Base-by-base conservation (phyloP, 2,888 invertebrate genomes). In the Ormyrus nitidulus region DNA sequence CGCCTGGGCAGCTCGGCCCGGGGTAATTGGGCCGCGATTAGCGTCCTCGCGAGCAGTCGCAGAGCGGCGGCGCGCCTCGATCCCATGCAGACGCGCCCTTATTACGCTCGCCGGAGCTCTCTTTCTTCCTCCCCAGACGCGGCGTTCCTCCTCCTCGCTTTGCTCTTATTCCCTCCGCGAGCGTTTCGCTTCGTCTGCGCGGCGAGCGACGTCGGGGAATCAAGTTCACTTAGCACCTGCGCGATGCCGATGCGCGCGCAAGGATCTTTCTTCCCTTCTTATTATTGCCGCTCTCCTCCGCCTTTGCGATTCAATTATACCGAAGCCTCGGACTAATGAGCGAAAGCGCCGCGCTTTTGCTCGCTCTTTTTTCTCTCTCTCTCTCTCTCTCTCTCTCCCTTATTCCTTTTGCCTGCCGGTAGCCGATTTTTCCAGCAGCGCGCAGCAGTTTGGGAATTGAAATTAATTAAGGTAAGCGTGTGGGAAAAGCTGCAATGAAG, bases 191-290 rank as follows among this genome's bases (percentile, higher is more conserved):
- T 62, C 72, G 72, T 72, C 62, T 53, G 72, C 72, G 6, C 72
- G 6, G 6, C 58, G 13, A 2, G 7, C 54, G 54, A 11, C n/a
- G 62, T 53, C 7, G 54, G 54, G 62, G 62, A 72, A 72, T 72
- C 72, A 72, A 72, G 72, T 72, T 72, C 72, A 64, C 72, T 72
- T 72, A 64, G 62, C 54, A 72, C 64, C 72, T 62, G 62, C 44
- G 51, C 48, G 13, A 13, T 34, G 59, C 13, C n/a, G 51, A 48
- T 11, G 13, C 9, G 46, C 48, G 46, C 44, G 5, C 6, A 19
- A 19, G 19, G 19, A 19, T 19, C 19, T 2, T 19, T 19, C 19
- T 19, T 19, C 19, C 19, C 19, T 19, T 19, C 19, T 19, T 19
- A 19, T 19, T 19, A 19, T 19, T 19, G 19, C 19, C 19, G 19